phyloP scores from a whole-genome alignment of 2,113 vertebrate genomes.

The sheep (Ovis aries) region ARS-UI_Ramb_v3.0 NC_056061.1:39578501-39579000 shows the following conservation, averaged over 20 bases:
- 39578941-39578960: neutral
- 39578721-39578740: neutral
- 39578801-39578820: neutral
- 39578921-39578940: neutral
- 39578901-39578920: neutral
- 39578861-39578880: neutral
- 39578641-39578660: neutral
- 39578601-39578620: neutral
- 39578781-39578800: neutral
- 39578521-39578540: rapidly evolving
- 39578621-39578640: neutral
- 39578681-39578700: neutral
- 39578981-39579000: neutral
- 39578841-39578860: neutral
- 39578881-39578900: neutral
- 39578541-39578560: neutral
- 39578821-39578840: neutral
- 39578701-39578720: neutral
- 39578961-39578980: conserved; percentile 1
- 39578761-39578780: neutral
- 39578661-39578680: neutral
- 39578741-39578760: neutral
- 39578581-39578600: neutral
- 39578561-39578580: neutral
- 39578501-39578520: neutral